A percentile compares a stretch with the other conserved stretches of the same genome.
Evolutionary conservation across 2,888 invertebrate species (phyloP).

Genomic region (Ecliptopera silaceata): DNA sequence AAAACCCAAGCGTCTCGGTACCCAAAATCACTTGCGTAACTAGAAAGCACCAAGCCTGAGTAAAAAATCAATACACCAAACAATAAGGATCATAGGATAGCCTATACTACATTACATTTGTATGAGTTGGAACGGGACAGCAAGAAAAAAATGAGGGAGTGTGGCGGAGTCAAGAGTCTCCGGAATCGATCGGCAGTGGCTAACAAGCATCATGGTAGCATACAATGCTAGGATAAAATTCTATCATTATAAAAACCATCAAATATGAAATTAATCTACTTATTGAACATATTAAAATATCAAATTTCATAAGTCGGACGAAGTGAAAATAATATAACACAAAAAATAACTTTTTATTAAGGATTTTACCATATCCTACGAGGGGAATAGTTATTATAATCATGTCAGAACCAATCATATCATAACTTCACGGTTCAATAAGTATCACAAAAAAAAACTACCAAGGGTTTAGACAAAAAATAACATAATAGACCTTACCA

Average conservation of each 20-base stretch:
- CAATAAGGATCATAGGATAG: constrained; percentile 68
- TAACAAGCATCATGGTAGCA: constrained; percentile 42
- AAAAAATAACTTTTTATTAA: constrained; percentile 33
- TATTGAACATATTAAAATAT: constrained; percentile 48
- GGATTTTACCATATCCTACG: constrained; percentile 37
- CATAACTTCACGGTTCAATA: constrained; percentile 78
- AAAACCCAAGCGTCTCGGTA: constrained; percentile 33
- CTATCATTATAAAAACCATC: constrained; percentile 27
- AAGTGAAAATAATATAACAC: constrained; percentile 31
- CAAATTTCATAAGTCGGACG: constrained; percentile 54
- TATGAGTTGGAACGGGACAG: constrained; percentile 66
- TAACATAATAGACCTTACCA: constrained; percentile 75
- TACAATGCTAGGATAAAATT: constrained; percentile 36
- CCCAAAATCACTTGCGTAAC: constrained; percentile 42
- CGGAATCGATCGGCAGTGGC: constrained; percentile 71
- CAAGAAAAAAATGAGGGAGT: constrained; percentile 64
- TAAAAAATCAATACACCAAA: constrained; percentile 79
- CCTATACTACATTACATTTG: constrained; percentile 58
- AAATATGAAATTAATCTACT: constrained; percentile 45
- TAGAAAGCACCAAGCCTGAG: constrained; percentile 51
- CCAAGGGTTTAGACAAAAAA: constrained; percentile 57
- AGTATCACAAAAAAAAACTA: constrained; percentile 54
- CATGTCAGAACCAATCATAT: constrained; percentile 81
- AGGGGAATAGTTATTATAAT: constrained; percentile 57
- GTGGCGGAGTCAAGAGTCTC: constrained; percentile 77